Base-by-base conservation (phyloP, 2,797 vertebrate genomes). In the Sebastes paucispinis region DNA sequence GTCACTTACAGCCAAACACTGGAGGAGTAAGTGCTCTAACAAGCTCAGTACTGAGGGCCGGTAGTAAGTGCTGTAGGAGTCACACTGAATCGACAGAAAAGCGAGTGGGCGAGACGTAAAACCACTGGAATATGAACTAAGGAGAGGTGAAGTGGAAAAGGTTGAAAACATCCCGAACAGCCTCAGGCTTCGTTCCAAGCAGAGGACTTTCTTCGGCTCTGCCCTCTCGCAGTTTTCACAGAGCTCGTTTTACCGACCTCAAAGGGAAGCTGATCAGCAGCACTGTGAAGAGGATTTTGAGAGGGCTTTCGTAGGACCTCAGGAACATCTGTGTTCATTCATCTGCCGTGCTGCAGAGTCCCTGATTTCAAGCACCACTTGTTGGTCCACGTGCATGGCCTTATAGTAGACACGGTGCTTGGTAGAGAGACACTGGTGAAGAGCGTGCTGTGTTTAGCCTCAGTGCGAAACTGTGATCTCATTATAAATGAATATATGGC, bases 261-360 rank as follows among this genome's bases (percentile, higher is more conserved):
- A 68, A 47, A 75, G 20, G 20, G 47, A 27, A 52, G 11, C 50
- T 57, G 36, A 36, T 4, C 67, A 36, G 47, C 36, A 4, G 10
- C 52, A 22, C 24, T 14, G 47, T 72, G 27, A 73, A 25, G 68
- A 63, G 43, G 60, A 73, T 25, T 77, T 72, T 47, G 8, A 22
- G 59, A 36, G 50, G 47, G 47, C 47, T 70, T 72, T 71, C 13
- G 29, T 14, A 22, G 31, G 57, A 32, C n/a, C 20, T 78, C 27
- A 13, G 22, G 52, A 75, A 62, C 71, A 73, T 65, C 70, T 81
- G 81, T 55, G 58, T 59, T 59, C 24, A 75, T 64, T 80, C 55
- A 63, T 55, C 47, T 70, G 29, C 57, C 29, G 54, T 18, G 18
- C 57, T 81, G 50, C 36, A 54, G 65, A 66, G 22, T 36, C 13